Base-by-base conservation (phyloP, 2,888 invertebrate species). In the Scrobipalpa atriplicella region DNA sequence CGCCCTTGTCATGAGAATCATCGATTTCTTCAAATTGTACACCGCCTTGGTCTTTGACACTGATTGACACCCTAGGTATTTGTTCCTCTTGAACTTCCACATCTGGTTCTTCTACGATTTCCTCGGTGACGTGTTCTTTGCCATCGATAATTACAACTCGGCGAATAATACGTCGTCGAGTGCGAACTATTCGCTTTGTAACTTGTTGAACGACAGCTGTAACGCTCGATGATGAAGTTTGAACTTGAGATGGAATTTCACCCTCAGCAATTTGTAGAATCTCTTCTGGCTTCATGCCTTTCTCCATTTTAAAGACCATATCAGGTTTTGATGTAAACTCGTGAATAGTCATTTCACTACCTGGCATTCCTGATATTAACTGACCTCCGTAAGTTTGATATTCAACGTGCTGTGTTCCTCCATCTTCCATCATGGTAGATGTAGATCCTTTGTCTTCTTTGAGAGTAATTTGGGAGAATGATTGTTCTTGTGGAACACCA, bases 91-190 rank as follows among this genome's bases (percentile, higher is more conserved):
- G 94, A 10, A 95, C 92, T 86, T 96, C 96, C 5, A 96, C 90
- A 81, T 96, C 97, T 0, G 97, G 97, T 83, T 97, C 97, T 78
- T 97, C 97, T 56, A 97, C 93, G 0, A 97, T 87, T 88, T 97
- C 97, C 85, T 97, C 97, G 8, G 95, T 95, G 0, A 96, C 94
- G 69, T 96, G 95, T 87, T 97, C 97, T 85, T 96, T 96, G 0
- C 97, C 97, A 81, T 97, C 95, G 67, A 97, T 94, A 6, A 97
- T 95, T 0, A 96, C 95, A 2, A 96, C 94, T 72, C 95, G 95
- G 65, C 96, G 94, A 64, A 97, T 96, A 18, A 97, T 96, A 70
- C 95, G 95, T 61, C 96, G 93, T 16, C 95, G 95, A 74, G 95
- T 96, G 68, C 95, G 94, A 5, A 97, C 95, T n/a, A 96, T 94